These are phyloP conservation scores for Sarcophilus harrisii DNA, from an alignment of 2,797 vertebrate genomes.

Conservation along the genomic window DNA sequence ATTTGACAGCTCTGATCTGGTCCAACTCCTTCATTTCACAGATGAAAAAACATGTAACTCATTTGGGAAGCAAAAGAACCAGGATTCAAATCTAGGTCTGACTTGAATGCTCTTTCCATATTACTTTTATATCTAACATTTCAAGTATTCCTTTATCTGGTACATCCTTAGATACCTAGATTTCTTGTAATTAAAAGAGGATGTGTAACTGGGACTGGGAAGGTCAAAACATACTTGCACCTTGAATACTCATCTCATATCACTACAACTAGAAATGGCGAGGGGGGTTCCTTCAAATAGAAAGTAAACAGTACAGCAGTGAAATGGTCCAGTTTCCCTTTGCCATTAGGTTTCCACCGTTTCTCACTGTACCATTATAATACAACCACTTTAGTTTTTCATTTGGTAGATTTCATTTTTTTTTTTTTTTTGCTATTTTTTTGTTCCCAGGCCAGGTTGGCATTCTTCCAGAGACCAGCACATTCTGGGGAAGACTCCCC, in stretches of 20 bases:
- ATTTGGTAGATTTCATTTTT: constrained; percentile 2
- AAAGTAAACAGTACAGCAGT: background rate
- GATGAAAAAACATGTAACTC: background rate
- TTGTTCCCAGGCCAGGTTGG: constrained; percentile 15
- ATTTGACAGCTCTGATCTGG: background rate
- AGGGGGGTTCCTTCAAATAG: background rate
- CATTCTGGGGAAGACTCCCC: constrained; percentile 22
- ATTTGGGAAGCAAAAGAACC: background rate
- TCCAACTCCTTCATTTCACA: background rate
- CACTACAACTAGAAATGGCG: background rate
- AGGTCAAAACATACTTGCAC: background rate
- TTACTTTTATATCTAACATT: background rate
- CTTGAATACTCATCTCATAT: background rate
- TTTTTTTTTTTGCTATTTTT: constrained; percentile 2
- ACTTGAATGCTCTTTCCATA: background rate
- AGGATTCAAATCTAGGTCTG: background rate
- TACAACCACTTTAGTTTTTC: background rate
- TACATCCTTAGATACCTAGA: background rate
- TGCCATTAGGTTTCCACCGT: background rate
- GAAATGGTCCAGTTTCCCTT: background rate
- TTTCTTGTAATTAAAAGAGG: background rate
- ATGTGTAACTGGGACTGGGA: background rate
- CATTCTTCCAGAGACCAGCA: constrained; percentile 21
- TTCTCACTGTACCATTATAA: constrained; percentile 18
- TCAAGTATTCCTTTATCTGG: background rate